phyloP scores from a whole-genome alignment of 1,140 invertebrate genomes.

The Danaus melanippus region DNA sequence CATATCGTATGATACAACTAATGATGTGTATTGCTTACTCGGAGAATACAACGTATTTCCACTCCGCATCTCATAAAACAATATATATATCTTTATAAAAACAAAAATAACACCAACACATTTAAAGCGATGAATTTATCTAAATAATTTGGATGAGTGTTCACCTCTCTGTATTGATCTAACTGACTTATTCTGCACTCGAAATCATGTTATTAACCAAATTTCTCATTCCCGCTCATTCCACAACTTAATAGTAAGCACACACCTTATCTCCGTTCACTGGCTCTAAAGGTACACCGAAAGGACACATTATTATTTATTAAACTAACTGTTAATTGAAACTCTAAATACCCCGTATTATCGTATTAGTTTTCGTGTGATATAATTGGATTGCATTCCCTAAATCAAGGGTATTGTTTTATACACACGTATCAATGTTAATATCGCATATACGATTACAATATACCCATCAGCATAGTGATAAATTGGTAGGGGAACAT shows the following conservation, averaged over 20 bases:
- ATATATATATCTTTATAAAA: conserved; percentile 5
- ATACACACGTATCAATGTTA: too few relatives aligned
- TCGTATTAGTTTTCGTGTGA: conserved; percentile 11
- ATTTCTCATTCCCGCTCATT: too few relatives aligned
- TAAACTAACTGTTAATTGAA: conserved; percentile 33
- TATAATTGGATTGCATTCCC: too few relatives aligned
- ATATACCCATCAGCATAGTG: too few relatives aligned
- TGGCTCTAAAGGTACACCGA: conserved; percentile 20
- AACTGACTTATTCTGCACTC: too few relatives aligned
- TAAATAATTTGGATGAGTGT: too few relatives aligned
- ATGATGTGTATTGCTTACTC: conserved; percentile 38
- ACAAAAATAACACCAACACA: conserved; percentile 10
- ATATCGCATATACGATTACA: too few relatives aligned
- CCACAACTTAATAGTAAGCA: not conserved
- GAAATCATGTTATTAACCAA: too few relatives aligned
- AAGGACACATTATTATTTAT: conserved; percentile 24
- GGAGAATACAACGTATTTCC: conserved; percentile 35
- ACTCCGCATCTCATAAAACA: conserved; percentile 6
- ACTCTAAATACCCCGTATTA: conserved; percentile 36
- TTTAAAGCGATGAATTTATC: conserved; percentile 10
- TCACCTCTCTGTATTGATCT: too few relatives aligned
- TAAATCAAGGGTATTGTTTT: too few relatives aligned
- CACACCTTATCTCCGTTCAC: conserved; percentile 16
- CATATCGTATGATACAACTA: conserved; percentile 27
- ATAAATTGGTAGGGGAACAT: too few relatives aligned